Percentiles rank a stretch among this genome's conserved stretches.
Conservation (phyloP, 64 coral and sea anemone genomes). For the Porites lutea region DNA sequence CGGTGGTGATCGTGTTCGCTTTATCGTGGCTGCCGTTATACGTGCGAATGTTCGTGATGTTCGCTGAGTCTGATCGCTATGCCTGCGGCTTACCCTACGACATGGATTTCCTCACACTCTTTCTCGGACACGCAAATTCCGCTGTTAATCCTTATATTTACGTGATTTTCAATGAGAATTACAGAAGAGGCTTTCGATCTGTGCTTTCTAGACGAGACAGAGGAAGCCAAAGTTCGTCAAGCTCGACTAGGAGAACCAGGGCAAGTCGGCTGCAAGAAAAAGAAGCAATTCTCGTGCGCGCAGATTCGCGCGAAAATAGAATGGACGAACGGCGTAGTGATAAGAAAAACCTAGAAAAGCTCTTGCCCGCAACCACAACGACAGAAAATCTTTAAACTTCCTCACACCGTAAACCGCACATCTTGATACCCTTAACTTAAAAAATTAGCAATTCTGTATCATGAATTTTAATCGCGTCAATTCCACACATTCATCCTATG, state of each 20-base stretch:
- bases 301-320: background rate
- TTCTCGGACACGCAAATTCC: conserved; percentile 62
- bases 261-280: conserved; percentile 9
- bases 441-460: background rate
- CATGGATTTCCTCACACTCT: conserved; percentile 66
- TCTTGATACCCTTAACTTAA: background rate
- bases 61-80: conserved; percentile 24
- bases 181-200: conserved; percentile 59
- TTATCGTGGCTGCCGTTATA: conserved; percentile 70
- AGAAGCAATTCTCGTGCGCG: background rate
- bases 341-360: background rate
- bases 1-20: conserved; percentile 67
- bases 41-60: conserved; percentile 73
- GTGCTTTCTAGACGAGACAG: background rate
- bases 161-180: conserved; percentile 84
- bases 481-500: background rate
- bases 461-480: background rate
- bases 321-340: background rate
- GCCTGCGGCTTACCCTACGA: conserved; percentile 63
- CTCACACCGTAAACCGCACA: background rate
- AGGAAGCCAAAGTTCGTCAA: background rate
- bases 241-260: background rate
- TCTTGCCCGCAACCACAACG: background rate
- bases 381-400: conserved; percentile 26
- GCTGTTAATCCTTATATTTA: conserved; percentile 69